Conservation (phyloP, 2,113 vertebrate species). For the Corvus cornix region DNA sequence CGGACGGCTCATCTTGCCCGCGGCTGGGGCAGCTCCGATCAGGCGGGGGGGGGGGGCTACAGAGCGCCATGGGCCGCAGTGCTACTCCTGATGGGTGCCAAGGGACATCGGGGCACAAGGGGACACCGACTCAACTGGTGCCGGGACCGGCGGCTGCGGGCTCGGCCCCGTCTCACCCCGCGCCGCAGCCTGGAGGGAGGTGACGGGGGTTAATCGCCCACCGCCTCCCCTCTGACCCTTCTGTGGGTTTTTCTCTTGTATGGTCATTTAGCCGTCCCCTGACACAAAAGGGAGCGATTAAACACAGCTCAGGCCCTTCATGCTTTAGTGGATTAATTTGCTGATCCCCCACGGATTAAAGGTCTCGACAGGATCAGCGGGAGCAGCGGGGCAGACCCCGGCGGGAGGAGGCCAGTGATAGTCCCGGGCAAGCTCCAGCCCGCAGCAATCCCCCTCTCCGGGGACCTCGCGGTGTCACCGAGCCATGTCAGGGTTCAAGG, state of each 20-base stretch:
- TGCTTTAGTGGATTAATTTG: slow-evolving; percentile 77
- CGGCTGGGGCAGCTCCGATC: not conserved
- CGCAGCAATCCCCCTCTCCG: not conserved
- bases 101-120: not conserved
- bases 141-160: not conserved
- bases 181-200: slow-evolving; percentile 61
- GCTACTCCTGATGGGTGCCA: not conserved
- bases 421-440: not conserved
- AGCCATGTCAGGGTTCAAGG: slow-evolving; percentile 57
- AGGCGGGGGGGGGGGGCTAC: not conserved
- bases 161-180: slow-evolving; percentile 29
- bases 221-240: slow-evolving; percentile 76
- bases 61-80: fast-evolving
- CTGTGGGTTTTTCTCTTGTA: slow-evolving; percentile 79
- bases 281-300: slow-evolving; percentile 76
- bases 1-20: not conserved
- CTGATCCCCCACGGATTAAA: slow-evolving; percentile 73
- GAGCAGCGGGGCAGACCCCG: slow-evolving; percentile 23
- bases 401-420: not conserved
- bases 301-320: slow-evolving; percentile 75
- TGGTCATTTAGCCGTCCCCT: slow-evolving; percentile 71
- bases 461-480: slow-evolving; percentile 14
- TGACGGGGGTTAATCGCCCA: slow-evolving; percentile 77
- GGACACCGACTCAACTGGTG: not conserved
- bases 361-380: slow-evolving; percentile 63